A percentile compares a stretch with the other conserved stretches of the same genome.
Evolutionary conservation across 2,888 invertebrate species (phyloP).

Genomic region (Amphiduros pacificus): DNA sequence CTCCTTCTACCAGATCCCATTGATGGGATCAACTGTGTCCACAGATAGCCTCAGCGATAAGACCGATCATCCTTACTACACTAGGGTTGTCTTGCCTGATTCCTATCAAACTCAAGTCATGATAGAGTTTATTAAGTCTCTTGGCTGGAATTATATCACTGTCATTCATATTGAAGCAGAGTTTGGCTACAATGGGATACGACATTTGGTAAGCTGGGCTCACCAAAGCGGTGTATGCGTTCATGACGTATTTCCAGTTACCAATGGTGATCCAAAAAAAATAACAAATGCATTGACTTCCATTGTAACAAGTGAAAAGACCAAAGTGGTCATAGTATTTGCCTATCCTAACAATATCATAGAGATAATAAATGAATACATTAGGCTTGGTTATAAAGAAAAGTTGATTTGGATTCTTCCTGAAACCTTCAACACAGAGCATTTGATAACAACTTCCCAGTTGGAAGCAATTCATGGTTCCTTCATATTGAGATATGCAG

Average conservation of each 20-base stretch:
- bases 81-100: not conserved
- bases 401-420: too few relatives aligned
- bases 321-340: too few relatives aligned
- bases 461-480: not conserved
- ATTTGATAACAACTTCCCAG: too few relatives aligned
- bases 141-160: slow-evolving; percentile 6
- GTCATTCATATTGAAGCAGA: not conserved
- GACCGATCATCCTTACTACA: slow-evolving; percentile 1
- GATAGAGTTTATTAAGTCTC: not conserved
- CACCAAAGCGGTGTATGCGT: not conserved
- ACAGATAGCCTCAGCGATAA: slow-evolving; percentile 4
- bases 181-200: slow-evolving; percentile 1
- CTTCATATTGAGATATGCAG: not conserved
- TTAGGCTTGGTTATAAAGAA: too few relatives aligned
- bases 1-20: not conserved
- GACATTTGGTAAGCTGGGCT: not conserved
- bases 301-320: too few relatives aligned
- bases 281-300: too few relatives aligned
- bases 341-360: too few relatives aligned
- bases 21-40: not conserved
- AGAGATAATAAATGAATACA: too few relatives aligned
- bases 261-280: too few relatives aligned
- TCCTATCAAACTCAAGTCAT: not conserved
- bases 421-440: too few relatives aligned
- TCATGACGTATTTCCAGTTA: too few relatives aligned